phyloP scores from a whole-genome alignment of 1,140 invertebrate genomes.

The Ceratosolen solmsi region DNA sequence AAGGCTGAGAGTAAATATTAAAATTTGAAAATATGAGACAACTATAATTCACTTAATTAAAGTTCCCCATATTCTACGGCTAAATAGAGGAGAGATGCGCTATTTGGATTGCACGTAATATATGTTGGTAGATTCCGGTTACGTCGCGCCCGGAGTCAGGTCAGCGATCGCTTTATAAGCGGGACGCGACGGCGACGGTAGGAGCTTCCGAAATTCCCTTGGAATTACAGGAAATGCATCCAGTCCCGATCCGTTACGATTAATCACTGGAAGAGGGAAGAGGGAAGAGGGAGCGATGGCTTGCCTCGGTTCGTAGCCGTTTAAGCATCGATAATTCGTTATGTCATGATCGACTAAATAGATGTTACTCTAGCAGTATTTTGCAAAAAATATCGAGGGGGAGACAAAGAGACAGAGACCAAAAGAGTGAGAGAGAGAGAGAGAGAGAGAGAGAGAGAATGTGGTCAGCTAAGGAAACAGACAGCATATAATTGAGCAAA shows the following conservation, averaged over 20 bases:
- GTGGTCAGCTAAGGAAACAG: too few species aligned
- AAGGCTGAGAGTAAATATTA: neutral
- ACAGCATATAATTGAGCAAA: too few species aligned
- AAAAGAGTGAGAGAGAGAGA: neutral
- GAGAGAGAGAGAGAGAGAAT: too few species aligned
- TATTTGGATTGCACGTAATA: neutral
- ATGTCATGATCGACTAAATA: neutral
- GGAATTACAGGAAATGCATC: constrained; percentile 40
- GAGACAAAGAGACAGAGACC: neutral
- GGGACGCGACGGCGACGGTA: neutral
- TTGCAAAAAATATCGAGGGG: neutral
- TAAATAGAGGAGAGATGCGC: neutral
- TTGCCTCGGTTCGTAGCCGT: constrained; percentile 2
- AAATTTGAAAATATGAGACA: neutral
- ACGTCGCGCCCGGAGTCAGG: neutral
- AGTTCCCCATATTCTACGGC: too few species aligned
- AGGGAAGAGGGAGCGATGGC: neutral
- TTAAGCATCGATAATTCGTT: constrained; percentile 36
- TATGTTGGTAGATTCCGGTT: neutral
- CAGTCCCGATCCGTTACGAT: constrained; percentile 31
- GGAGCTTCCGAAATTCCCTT: constrained; percentile 32
- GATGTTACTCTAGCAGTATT: too few species aligned
- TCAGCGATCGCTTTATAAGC: constrained; percentile 39
- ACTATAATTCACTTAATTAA: neutral
- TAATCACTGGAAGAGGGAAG: constrained; percentile 28